Base-by-base conservation (phyloP, 2,113 vertebrate species). In the Actenoides lindsayi region DNA sequence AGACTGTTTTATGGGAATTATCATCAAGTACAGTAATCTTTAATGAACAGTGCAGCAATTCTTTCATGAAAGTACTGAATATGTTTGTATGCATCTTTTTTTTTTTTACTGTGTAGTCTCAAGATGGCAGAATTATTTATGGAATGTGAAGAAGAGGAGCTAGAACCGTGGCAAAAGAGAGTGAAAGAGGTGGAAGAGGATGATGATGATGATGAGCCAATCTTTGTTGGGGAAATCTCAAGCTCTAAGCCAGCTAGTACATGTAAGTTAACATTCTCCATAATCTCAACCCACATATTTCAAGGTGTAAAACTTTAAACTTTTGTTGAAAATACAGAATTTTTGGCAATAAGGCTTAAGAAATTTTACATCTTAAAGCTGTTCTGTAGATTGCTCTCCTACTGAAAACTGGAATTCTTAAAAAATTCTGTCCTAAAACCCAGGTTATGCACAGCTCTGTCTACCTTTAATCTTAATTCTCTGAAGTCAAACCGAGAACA, bases 131-230 rank as follows among this genome's bases (percentile, higher is more conserved):
- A 99, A 97, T 98, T 99, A 56, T 99, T 99, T 98, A 99, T 99
- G 99, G 99, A 99, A 96, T 99, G 99, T 98, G 99, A 99, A 76
- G 99, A 99, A 97, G 99, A 99, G 96, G 99, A 99, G 93, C 97
- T 99, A 88, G 99, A 99, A 96, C 99, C 99, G 3, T 99, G 99
- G 99, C 99, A 99, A 95, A 98, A 98, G 96, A 98, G 98, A 97
- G 97, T 98, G 56, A 98, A 99, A 94, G 98, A 99, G 94, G 98
- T 99, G 93, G 98, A 99, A 56, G 97, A 99, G 87, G 98, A 99
- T 56, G 98, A 98, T 6, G 98, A 56, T 19, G 98, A 99, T 6
- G 98, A 98, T 70, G 99, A 99, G 62, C 99, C 99, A 16, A 99
- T 99, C 96, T 99, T 99, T 90, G 98, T 99, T 87, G 99, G 99